These are phyloP conservation scores for Lycaon pictus DNA, from an alignment of 2,113 vertebrate species.

Conservation along the genomic window DNA sequence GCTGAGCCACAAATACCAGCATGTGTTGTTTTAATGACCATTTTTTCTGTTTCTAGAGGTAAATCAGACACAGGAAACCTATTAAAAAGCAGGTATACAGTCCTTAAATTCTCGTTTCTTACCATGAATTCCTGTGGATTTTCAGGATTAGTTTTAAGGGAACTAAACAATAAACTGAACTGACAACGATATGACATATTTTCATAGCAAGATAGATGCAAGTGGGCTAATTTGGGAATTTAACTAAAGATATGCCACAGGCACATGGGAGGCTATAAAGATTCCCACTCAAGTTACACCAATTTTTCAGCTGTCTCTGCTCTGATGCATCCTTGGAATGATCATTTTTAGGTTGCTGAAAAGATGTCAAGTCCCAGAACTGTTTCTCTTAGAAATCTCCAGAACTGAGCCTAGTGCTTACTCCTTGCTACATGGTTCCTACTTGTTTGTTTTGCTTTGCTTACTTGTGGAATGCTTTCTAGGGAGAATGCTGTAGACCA, in stretches of 20 bases:
- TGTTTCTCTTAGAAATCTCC: slow-evolving; percentile 25
- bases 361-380: neutral
- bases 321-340: neutral
- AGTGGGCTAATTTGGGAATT: slow-evolving; percentile 5
- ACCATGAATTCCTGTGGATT: neutral
- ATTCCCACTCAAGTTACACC: neutral
- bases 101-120: neutral
- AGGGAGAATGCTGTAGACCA: neutral
- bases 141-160: slow-evolving; percentile 21
- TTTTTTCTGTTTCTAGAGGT: slow-evolving; percentile 47
- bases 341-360: neutral
- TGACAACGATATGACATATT: neutral
- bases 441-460: slow-evolving; percentile 21
- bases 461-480: neutral
- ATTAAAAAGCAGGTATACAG: neutral
- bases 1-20: neutral
- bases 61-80: neutral
- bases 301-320: neutral
- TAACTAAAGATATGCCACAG: neutral
- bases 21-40: neutral
- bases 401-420: neutral
- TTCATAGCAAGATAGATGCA: neutral
- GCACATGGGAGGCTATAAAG: neutral
- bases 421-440: neutral
- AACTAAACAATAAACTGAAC: neutral